These are phyloP conservation scores for Rhabdomys dilectus DNA, from an alignment of 2,113 vertebrate species.

Conservation along the genomic window DNA sequence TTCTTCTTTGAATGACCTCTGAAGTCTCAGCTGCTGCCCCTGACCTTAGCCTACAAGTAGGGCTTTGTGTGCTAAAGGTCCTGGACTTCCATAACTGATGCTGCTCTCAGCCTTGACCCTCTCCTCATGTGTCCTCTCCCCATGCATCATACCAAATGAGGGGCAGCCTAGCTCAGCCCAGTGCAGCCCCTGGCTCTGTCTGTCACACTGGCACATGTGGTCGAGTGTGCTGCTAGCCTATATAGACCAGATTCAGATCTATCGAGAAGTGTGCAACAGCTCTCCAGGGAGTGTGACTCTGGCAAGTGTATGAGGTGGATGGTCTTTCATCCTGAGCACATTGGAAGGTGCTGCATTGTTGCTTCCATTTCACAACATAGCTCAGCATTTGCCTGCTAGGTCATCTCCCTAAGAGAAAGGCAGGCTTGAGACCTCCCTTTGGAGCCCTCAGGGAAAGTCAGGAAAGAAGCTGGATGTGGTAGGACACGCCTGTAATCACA, in stretches of 20 bases:
- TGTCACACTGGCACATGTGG: background rate
- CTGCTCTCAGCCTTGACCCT: background rate
- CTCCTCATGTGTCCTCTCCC: background rate
- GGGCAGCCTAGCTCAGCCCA: background rate
- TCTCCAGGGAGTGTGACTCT: background rate
- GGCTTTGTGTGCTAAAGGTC: background rate
- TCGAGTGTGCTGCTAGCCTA: background rate
- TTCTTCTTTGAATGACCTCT: slow-evolving; percentile 3
- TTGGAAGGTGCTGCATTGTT: background rate
- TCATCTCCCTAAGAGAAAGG: background rate
- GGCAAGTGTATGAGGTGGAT: background rate
- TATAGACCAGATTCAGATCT: background rate
- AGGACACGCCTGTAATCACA: background rate
- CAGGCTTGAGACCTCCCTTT: background rate
- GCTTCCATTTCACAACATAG: background rate
- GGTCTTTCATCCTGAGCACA: background rate
- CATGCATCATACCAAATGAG: background rate
- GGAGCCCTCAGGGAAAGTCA: background rate
- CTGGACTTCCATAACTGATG: background rate
- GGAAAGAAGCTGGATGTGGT: background rate
- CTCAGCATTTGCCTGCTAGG: background rate
- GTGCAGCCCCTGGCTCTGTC: background rate
- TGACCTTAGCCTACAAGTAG: background rate
- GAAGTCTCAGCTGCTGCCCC: background rate
- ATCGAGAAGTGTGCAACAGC: background rate